Percentiles rank a stretch among this genome's conserved stretches.
Evolutionary conservation across 2,888 invertebrate genomes (phyloP).

Genomic region (Lobophora halterata): DNA sequence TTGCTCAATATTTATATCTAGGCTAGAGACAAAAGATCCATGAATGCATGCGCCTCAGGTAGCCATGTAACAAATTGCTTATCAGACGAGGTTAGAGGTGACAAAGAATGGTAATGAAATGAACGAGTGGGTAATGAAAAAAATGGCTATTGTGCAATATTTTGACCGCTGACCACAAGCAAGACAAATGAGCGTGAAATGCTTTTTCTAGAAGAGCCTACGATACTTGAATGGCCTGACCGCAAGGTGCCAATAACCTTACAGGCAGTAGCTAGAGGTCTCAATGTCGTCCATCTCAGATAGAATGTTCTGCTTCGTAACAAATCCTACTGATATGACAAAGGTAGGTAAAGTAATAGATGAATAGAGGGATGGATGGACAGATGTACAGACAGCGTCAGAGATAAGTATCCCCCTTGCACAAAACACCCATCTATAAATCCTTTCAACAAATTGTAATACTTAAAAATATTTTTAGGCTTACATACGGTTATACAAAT

Average conservation of each 20-base stretch:
- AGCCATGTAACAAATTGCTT: constrained; percentile 72
- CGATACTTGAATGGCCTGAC: constrained; percentile 16
- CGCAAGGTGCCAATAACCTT: constrained; percentile 10
- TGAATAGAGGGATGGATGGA: no score
- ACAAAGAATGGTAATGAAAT: constrained; percentile 64
- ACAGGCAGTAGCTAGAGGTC: background rate
- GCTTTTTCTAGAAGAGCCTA: constrained; percentile 46
- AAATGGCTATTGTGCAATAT: constrained; percentile 56
- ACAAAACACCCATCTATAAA: no score
- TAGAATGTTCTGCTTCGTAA: no score
- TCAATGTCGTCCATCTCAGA: no score
- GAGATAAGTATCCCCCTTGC: no score
- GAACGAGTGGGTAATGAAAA: constrained; percentile 55
- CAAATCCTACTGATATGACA: no score
- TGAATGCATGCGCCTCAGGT: constrained; percentile 62
- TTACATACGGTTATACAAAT: no score
- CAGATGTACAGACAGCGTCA: no score
- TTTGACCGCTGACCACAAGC: constrained; percentile 50
- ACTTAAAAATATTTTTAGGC: no score
- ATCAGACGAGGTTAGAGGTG: constrained; percentile 74
- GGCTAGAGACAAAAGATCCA: constrained; percentile 63
- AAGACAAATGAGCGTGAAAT: constrained; percentile 55
- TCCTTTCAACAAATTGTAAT: no score
- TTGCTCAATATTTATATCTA: constrained; percentile 77
- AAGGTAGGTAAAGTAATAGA: no score